phyloP scores from a whole-genome alignment of 2,888 invertebrate species.

The Xiphydria camelus region DNA sequence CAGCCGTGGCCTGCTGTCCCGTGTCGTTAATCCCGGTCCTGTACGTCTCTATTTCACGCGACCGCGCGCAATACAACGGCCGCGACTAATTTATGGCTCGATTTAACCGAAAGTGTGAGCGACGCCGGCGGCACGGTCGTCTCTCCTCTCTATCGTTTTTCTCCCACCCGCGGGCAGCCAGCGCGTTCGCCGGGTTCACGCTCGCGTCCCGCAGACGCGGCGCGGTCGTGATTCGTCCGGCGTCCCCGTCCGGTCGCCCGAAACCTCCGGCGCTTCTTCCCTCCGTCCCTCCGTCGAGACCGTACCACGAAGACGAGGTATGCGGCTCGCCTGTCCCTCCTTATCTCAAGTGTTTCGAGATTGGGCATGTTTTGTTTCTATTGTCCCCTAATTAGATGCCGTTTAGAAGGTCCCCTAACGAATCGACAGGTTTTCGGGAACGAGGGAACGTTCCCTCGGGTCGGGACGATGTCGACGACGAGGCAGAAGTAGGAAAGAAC shows the following conservation, averaged over 20 bases:
- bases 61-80: slow-evolving; percentile 18
- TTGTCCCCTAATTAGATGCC: slow-evolving; percentile 54
- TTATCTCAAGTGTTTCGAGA: slow-evolving; percentile 50
- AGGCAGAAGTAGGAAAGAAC: too few relatives aligned
- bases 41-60: slow-evolving; percentile 26
- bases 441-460: too few relatives aligned
- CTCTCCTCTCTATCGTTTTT: slow-evolving; percentile 5
- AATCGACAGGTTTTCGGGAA: slow-evolving; percentile 32
- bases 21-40: slow-evolving; percentile 28
- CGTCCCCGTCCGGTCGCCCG: too few relatives aligned
- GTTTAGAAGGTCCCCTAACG: slow-evolving; percentile 45
- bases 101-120: slow-evolving; percentile 21
- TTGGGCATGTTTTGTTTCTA: slow-evolving; percentile 52
- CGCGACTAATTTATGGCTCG: slow-evolving; percentile 16
- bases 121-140: slow-evolving; percentile 16
- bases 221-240: too few relatives aligned
- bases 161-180: slow-evolving; percentile 7
- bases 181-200: too few relatives aligned
- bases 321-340: slow-evolving; percentile 29
- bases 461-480: too few relatives aligned
- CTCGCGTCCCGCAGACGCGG: too few relatives aligned
- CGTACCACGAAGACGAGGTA: too few relatives aligned
- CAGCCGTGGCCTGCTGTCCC: slow-evolving; percentile 11
- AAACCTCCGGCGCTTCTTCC: not conserved
- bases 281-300: not conserved